Evolutionary conservation across 2,888 invertebrate species (phyloP), one percentile per base, ranked within the genome.

Genomic region (Papilio elwesi): DNA sequence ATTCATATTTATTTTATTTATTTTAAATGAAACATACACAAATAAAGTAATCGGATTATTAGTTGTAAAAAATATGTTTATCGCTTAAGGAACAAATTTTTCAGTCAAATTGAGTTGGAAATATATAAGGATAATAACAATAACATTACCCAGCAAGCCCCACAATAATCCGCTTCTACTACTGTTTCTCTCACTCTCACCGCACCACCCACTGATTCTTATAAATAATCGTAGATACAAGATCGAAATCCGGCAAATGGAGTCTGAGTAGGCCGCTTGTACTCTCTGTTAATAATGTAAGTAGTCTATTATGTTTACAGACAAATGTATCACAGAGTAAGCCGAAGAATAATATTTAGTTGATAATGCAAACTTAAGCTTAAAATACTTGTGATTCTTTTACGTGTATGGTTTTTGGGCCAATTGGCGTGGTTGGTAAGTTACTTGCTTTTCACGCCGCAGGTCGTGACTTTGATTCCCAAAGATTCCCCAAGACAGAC

Each of bases 191-290:
- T 26, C 26, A 70, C 43, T 63, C 26, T 26, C 26, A 70, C 68
- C 65, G 2, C 70, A 74, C 84, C 85, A 83, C 82, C 83, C 83
- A 82, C 82, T 77, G 81, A 77, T 83, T 84, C 83, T 83, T 83
- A 83, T 87, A 86, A 87, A 86, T 83, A 85, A 84, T 83, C 79
- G 75, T 80, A 84, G 84, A 85, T 85, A 79, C 71, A 72, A 83
- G 84, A 86, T 88, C 85, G 87, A 84, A 86, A 81, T 80, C 79
- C 77, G 71, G 75, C 75, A 78, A 81, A 80, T 76, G 75, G 75
- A 78, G 76, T 77, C 77, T 77, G 73, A 76, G 75, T 75, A 55
- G 55, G 57, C 51, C 77, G 76, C 77, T 78, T 82, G 78, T 75
- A 78, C 76, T 76, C 76, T 76, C 76, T 76, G 79, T 80, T 80